Evolutionary conservation across 2,888 invertebrate species (phyloP), one percentile per base, ranked within the genome.

Genomic region (Pseudanteris insignis): DNA sequence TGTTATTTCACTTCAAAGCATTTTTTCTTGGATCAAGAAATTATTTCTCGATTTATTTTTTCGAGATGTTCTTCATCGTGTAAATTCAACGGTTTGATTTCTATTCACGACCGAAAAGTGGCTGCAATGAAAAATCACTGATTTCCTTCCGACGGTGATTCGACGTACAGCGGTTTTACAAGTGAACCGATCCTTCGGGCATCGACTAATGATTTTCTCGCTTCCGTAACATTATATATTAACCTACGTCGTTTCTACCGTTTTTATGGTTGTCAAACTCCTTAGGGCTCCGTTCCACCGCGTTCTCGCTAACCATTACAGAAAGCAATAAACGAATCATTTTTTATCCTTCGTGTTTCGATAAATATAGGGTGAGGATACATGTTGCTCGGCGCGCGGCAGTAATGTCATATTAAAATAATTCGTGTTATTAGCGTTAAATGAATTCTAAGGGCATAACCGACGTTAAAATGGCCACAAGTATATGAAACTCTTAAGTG

Each of bases 301-400:
- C 53, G 54, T 60, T 54, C 53, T 43, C 47, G 14, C 41, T 53
- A 60, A 53, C 60, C 53, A 60, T 53, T 54, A 60, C 53, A 53
- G 53, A 48, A 60, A 38, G 53, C 53, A 60, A 54, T 60, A 60
- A 60, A 60, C 59, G 59, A 60, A 53, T 60, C 47, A 60, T 53
- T 60, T 53, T 59, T 60, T 53, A 60, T 43, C 59, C 47, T 24
- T 30, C 51, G 11, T 11, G 12, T 53, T 60, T 53, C 47, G 43
- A 60, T 60, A 53, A 53, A 47, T 53, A 60, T 43, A 53, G 53
- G 47, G 59, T 43, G 25, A 2, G 36, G 25, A 26, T 18, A 41
- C 48, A 21, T 14, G 33, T 30, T 28, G 36, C 9, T 9, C 7
- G 26, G 2, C 32, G 29, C n/a, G 24, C 26, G 25, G 15, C 38